These are phyloP conservation scores for Menidia menidia DNA, from an alignment of 2,797 vertebrate genomes.

Conservation along the genomic window DNA sequence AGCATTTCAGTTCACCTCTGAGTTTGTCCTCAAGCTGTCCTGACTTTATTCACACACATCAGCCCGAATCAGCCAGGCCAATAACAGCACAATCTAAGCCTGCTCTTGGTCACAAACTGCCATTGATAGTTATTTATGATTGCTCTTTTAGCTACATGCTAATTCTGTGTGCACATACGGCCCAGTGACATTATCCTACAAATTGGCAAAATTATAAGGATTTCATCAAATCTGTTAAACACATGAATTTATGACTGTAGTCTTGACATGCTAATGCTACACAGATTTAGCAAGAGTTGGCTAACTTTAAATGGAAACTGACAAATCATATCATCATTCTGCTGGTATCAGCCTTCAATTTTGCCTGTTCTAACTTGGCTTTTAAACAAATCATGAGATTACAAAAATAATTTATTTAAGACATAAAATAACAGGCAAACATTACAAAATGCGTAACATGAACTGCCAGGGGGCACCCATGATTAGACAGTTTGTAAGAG, in stretches of 20 bases:
- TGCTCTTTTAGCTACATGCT: not conserved
- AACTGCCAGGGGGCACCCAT: not conserved
- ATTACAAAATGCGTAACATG: constrained; percentile 10
- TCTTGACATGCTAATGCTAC: not conserved
- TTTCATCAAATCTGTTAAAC: not conserved
- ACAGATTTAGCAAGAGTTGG: constrained; percentile 3
- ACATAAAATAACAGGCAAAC: not conserved
- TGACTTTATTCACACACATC: not conserved
- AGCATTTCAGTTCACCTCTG: too few species aligned
- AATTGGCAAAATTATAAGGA: not conserved
- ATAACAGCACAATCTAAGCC: not conserved
- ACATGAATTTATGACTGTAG: too few species aligned
- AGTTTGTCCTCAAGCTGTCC: not conserved
- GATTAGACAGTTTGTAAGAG: too few species aligned
- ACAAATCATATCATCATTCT: constrained; percentile 9
- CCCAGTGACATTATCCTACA: not conserved
- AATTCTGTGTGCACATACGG: not conserved
- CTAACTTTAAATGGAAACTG: not conserved
- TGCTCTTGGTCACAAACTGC: not conserved
- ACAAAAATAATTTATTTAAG: too few species aligned
- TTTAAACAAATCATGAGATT: constrained; percentile 6
- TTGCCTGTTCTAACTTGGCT: not conserved
- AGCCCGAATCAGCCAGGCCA: not conserved
- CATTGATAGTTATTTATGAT: not conserved
- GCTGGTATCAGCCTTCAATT: not conserved